Evolutionary conservation across 2,888 invertebrate species (phyloP), one percentile per base, ranked within the genome.

Genomic region (Ceratothoa steindachneri): DNA sequence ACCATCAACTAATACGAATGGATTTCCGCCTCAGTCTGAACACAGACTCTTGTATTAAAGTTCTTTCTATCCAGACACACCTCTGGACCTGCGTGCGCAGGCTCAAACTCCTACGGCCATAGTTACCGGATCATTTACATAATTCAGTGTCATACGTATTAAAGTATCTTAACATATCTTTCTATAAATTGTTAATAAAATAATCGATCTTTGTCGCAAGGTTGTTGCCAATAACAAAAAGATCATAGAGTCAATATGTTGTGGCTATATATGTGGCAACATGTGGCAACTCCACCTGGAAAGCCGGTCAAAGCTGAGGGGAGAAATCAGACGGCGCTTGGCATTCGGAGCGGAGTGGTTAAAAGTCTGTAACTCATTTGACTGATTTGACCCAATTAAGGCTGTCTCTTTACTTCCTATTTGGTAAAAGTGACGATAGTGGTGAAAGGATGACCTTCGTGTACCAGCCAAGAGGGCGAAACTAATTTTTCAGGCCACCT

Each of bases 301-400:
- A 55, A 55, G 55, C 55, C 55, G 55, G 55, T 55, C 55, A 55
- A 19, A 55, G 55, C 55, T 5, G 55, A 55, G 55, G 55, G 55
- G 55, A 55, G 19, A 22, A 55, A 55, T 55, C 55, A 55, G 55
- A 55, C 55, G 55, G 55, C 55, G 12, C 55, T 55, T 22, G 55
- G 55, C 55, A 15, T 55, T 55, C 15, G 7, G 41, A 15, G 15
- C 7, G 41, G 41, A 41, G 7, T 41, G 41, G 15, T 41, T 41
- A 9, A 5, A 15, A 41, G 5, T 41, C 41, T 41, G 7, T 41
- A 9, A 5, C 41, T 41, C 41, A 41, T 41, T 41, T 41, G 41
- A 41, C 41, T 15, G 5, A 41, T 41, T 41, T 41, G 41, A 41
- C 41, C 41, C 15, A 15, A 41, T 41, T 41, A 41, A 41, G 15